Base-by-base conservation (phyloP, 2,113 vertebrate species). In the Ceyx cyanopectus region DNA sequence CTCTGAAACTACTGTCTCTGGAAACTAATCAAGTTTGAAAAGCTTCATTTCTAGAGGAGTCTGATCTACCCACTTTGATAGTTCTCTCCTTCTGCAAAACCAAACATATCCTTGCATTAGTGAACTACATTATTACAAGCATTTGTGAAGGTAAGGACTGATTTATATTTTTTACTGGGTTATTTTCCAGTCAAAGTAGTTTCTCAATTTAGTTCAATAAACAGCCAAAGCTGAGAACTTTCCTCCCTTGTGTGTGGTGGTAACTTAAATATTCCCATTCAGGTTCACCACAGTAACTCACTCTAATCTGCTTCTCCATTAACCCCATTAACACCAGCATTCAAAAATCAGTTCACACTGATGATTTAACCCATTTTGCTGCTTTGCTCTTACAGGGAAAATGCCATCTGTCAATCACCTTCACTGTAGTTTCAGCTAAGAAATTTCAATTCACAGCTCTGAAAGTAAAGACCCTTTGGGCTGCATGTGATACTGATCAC, bases 401-500 rank as follows among this genome's bases (percentile, higher is more conserved):
- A 92, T 16, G 19, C 15, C 1, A 1, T 50, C 43, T 83, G 43
- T 45, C 53, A 78, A 23, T 40, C 40, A 78, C 29, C 18, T 70
- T 61, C 58, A 34, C 43, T 67, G 29, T 7, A 67, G 57, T 60
- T 90, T 72, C 57, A 87, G n/a, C n/a, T 72, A 78, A 78, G n/a
- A 51, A 46, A 57, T 29, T 51, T 74, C 30, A 66, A 4, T 26
- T 56, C 21, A 1, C 65, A 80, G 23, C 30, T 63, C 19, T 3
- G 3, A 29, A 65, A 84, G 22, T 27, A 41, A 81, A 14, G 26
- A 67, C 29, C 50, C 20, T 53, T 87, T 76, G 76, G 62, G 60
- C 56, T 63, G 48, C 20, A 50, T 0, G 0, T 6, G 18, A 4
- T n/a, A 77, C 17, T 1, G 2, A 62, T 22, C 30, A 18, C 56